phyloP scores from a whole-genome alignment of 1,140 invertebrate genomes.

The Microplitis mediator region DNA sequence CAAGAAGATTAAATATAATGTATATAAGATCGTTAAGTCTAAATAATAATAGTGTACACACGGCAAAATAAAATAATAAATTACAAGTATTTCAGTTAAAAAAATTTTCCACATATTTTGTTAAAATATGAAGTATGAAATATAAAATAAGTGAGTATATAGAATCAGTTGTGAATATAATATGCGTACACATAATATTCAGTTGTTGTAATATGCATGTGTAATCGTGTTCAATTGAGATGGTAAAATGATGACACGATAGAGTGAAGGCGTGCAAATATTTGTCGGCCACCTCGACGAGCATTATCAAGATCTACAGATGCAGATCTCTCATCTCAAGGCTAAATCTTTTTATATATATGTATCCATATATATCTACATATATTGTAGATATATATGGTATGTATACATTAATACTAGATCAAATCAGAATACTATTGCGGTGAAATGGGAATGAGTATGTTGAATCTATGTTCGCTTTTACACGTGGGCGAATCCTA shows the following conservation, averaged over 20 bases:
- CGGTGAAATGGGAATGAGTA: neutral
- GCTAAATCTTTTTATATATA: neutral
- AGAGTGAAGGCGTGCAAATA: slow-evolving; percentile 26
- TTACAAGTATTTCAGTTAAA: too few relatives aligned
- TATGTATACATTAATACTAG: too few relatives aligned
- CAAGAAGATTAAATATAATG: too few relatives aligned
- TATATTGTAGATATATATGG: slow-evolving; percentile 5
- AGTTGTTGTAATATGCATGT: neutral
- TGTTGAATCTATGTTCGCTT: neutral
- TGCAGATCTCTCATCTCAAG: slow-evolving; percentile 5
- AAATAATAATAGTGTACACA: too few relatives aligned
- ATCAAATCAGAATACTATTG: neutral
- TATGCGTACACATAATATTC: neutral
- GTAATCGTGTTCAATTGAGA: slow-evolving; percentile 21
- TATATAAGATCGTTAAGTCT: too few relatives aligned
- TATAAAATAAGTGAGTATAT: neutral
- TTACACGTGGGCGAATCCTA: slow-evolving; percentile 12
- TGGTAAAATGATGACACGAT: slow-evolving; percentile 23
- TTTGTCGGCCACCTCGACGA: slow-evolving; percentile 27
- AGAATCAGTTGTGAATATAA: neutral
- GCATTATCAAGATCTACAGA: slow-evolving; percentile 18
- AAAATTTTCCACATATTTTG: too few relatives aligned
- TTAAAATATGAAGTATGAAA: too few relatives aligned
- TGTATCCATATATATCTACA: neutral
- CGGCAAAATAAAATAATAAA: too few relatives aligned